phyloP scores from a whole-genome alignment of 1,140 invertebrate species.

The Eumeta japonica region DNA sequence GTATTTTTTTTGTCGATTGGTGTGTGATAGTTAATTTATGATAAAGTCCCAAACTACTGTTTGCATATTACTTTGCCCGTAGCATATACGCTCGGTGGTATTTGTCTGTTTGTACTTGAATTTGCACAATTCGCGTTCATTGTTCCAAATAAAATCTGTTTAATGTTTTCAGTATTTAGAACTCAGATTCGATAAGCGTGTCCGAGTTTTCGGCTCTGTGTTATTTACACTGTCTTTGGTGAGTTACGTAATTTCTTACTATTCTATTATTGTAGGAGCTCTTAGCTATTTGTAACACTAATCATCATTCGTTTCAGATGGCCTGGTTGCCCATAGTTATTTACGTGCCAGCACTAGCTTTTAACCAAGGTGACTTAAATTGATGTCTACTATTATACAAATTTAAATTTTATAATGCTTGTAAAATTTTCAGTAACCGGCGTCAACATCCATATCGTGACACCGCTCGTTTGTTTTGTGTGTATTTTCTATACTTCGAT shows the following conservation, averaged over 20 bases:
- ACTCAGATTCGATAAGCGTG: constrained; percentile 68
- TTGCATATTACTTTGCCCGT: too few relatives aligned
- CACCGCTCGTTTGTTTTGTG: constrained; percentile 79
- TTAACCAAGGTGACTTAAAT: constrained; percentile 73
- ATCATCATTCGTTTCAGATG: constrained; percentile 60
- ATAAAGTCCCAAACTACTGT: too few relatives aligned
- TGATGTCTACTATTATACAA: constrained; percentile 10
- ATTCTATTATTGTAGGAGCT: background rate
- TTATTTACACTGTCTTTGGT: constrained; percentile 72
- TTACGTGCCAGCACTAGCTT: constrained; percentile 85
- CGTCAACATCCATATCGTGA: constrained; percentile 77
- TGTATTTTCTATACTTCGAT: constrained; percentile 90
- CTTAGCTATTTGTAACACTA: constrained; percentile 5
- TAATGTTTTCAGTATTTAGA: constrained; percentile 72
- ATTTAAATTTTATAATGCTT: constrained; percentile 1
- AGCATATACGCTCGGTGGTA: too few relatives aligned
- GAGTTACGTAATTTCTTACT: constrained; percentile 28
- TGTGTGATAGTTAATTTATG: too few relatives aligned
- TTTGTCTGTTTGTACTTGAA: background rate
- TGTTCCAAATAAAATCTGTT: background rate
- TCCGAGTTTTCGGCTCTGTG: constrained; percentile 72
- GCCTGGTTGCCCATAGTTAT: constrained; percentile 88
- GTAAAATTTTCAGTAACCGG: constrained; percentile 72
- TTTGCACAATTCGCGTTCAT: background rate
- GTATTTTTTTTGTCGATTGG: too few relatives aligned